phyloP scores from a whole-genome alignment of 2,888 invertebrate species.

The Listrodromus nycthemerus region DNA sequence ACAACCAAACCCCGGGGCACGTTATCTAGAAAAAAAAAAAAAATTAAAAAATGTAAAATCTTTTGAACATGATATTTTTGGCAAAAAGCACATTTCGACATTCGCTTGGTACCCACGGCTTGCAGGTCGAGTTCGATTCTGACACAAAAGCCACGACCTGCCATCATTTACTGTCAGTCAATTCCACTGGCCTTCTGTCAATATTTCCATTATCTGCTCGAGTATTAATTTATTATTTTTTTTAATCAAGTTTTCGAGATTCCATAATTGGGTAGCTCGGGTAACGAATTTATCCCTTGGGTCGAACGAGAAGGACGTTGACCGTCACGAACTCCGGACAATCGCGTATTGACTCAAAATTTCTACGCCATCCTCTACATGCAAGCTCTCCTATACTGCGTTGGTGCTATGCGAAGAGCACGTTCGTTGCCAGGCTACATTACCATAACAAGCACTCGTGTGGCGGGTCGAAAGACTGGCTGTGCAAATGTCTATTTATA shows the following conservation, averaged over 20 bases:
- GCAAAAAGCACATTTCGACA: neutral
- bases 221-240: neutral
- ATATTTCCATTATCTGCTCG: neutral
- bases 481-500: neutral
- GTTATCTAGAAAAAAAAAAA: constrained; percentile 86
- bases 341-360: constrained; percentile 7
- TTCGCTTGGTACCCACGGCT: constrained; percentile 77
- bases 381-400: neutral
- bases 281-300: neutral
- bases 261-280: neutral
- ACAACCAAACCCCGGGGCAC: constrained; percentile 95
- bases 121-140: constrained; percentile 81
- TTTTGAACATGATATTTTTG: constrained; percentile 10
- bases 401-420: constrained; percentile 5
- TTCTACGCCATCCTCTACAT: constrained; percentile 16
- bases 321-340: constrained; percentile 24
- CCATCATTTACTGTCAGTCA: constrained; percentile 72
- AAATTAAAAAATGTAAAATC: neutral
- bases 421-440: constrained; percentile 69
- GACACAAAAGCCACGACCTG: constrained; percentile 81
- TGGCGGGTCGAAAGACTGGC: neutral
- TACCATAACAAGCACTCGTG: constrained; percentile 62
- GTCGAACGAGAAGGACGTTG: neutral
- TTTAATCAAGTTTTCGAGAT: neutral
- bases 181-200: constrained; percentile 2